Conservation (phyloP, 2,797 vertebrate genomes). For the Oryzias dopingdopingensis region DNA sequence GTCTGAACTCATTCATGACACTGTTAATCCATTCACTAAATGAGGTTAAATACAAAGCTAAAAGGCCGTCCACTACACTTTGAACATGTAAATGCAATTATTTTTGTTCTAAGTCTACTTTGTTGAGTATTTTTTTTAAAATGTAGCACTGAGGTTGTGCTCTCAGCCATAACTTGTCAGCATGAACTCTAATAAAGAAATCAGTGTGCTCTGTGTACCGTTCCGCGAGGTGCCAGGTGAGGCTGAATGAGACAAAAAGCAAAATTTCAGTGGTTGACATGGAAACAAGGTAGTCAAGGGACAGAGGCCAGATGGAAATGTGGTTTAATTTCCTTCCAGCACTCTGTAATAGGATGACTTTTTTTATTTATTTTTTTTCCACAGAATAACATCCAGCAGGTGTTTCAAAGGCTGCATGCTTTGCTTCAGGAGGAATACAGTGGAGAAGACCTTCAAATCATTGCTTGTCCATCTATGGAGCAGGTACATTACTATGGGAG, state of each 20-base stretch:
- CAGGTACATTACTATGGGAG: slow-evolving; percentile 66
- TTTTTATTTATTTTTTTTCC: slow-evolving; percentile 12
- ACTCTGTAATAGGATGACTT: slow-evolving; percentile 55
- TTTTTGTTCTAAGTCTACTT: slow-evolving; percentile 10
- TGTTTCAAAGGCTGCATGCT: slow-evolving; percentile 91
- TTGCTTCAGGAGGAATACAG: slow-evolving; percentile 93
- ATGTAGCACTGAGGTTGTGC: slow-evolving; percentile 25
- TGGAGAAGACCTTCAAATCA: slow-evolving; percentile 92
- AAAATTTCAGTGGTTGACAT: slow-evolving; percentile 66
- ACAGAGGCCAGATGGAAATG: slow-evolving; percentile 64
- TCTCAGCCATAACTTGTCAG: slow-evolving; percentile 33
- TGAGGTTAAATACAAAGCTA: slow-evolving; percentile 10
- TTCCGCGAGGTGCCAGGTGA: slow-evolving; percentile 63
- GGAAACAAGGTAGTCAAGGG: slow-evolving; percentile 67
- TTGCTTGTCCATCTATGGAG: slow-evolving; percentile 92
- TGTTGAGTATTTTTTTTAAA: slow-evolving; percentile 19
- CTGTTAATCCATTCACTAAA: slow-evolving; percentile 8
- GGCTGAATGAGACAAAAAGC: slow-evolving; percentile 49
- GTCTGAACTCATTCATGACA: slow-evolving; percentile 11
- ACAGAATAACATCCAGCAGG: slow-evolving; percentile 95
- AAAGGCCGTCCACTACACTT: slow-evolving; percentile 16
- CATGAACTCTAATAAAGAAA: slow-evolving; percentile 56
- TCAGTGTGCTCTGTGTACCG: slow-evolving; percentile 49
- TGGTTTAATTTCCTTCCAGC: slow-evolving; percentile 61
- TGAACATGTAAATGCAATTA: not conserved